A percentile compares a stretch with the other conserved stretches of the same genome.
phyloP scores from a whole-genome alignment of 2,797 vertebrate genomes.

The Lepus oiostolus region DNA sequence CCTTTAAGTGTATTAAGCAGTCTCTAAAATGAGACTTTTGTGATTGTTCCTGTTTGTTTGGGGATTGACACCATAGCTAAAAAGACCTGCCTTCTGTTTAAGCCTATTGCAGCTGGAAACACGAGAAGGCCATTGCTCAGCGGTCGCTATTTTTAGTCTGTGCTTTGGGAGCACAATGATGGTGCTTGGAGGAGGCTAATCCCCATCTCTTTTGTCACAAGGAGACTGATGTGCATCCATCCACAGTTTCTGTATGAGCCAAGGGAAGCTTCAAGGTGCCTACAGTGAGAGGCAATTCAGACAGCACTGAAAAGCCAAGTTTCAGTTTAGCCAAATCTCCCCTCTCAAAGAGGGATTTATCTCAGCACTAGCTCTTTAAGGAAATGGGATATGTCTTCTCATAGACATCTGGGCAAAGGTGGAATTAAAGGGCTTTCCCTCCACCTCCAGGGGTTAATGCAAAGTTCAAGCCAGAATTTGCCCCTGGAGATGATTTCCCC shows the following conservation, averaged over 20 bases:
- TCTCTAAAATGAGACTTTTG: conserved; percentile 44
- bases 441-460: neutral
- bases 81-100: conserved; percentile 50
- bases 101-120: conserved; percentile 67
- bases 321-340: neutral
- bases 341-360: neutral
- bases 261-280: conserved; percentile 7
- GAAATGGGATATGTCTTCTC: conserved; percentile 3
- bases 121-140: conserved; percentile 53
- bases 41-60: conserved; percentile 50
- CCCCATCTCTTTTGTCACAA: conserved; percentile 1
- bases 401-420: neutral
- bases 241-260: conserved; percentile 17
- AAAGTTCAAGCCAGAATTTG: conserved; percentile 9
- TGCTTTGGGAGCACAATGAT: neutral
- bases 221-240: neutral
- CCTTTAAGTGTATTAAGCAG: neutral
- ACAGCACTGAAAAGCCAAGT: neutral
- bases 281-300: neutral
- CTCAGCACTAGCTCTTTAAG: neutral
- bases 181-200: conserved; percentile 43
- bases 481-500: conserved; percentile 4
- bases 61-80: conserved; percentile 32
- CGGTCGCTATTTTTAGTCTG: conserved; percentile 63
- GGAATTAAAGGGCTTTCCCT: neutral